Base-by-base conservation (phyloP, 2,888 invertebrate genomes). In the Orgyia antiqua region DNA sequence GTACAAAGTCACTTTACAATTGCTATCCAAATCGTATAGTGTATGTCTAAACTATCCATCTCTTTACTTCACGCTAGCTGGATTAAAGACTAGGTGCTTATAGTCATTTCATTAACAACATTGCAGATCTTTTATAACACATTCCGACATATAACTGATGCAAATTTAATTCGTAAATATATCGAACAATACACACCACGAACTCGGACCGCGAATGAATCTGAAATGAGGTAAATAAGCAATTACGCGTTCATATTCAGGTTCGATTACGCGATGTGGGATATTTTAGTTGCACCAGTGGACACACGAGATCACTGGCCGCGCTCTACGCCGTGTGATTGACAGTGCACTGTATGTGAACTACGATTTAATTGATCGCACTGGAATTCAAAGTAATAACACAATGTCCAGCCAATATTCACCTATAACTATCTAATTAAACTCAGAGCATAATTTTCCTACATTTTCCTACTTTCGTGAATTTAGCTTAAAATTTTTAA, bases 191-290 rank as follows among this genome's bases (percentile, higher is more conserved):
- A 30, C 51, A 52, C 43, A 51, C 46, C 48, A 58, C 60, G 58
- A 54, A 63, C 56, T 58, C 51, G 51, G 49, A 54, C 42, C 63
- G 63, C 63, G 69, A 67, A 64, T 71, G 70, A 74, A 76, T 80
- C 60, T 55, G 59, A 77, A 79, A 80, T 78, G 76, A 79, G 73
- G 78, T 80, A 82, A 80, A 80, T 79, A 79, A 78, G 72, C 82
- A 80, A 83, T 80, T 80, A 78, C 61, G 61, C 65, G 70, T 62
- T 68, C 72, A 68, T 70, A 74, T 75, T 76, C 63, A 59, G 67
- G 65, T 73, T 71, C 71, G 73, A 75, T 80, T 76, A 68, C 72
- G 61, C 66, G 58, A 51, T 68, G 62, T 63, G 68, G 68, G 64
- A 60, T 64, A 71, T 75, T 77, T 70, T 61, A 68, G 68, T 66